Percentiles rank a stretch among this genome's conserved stretches.
phyloP scores from a whole-genome alignment of 2,113 vertebrate species.

The Dipodomys merriami region DNA sequence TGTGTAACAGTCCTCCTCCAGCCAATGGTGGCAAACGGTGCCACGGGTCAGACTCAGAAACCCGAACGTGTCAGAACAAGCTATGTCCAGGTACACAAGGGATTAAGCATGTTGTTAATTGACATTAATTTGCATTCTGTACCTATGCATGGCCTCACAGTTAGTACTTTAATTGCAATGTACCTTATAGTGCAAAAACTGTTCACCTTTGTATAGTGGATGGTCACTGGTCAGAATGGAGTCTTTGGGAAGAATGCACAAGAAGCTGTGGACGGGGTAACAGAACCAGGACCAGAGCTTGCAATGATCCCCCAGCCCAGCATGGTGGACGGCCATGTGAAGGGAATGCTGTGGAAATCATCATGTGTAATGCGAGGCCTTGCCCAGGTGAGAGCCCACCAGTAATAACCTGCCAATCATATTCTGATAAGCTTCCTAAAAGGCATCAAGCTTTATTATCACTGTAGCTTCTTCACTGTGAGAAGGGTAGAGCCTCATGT shows the following conservation, averaged over 20 bases:
- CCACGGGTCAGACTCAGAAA: slow-evolving; percentile 86
- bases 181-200: background rate
- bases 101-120: background rate
- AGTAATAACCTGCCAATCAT: background rate
- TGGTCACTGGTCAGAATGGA: slow-evolving; percentile 96
- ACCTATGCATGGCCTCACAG: background rate
- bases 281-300: slow-evolving; percentile 92
- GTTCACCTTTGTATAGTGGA: slow-evolving; percentile 88
- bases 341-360: slow-evolving; percentile 89
- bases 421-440: background rate
- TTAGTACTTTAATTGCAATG: background rate
- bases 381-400: slow-evolving; percentile 91
- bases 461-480: background rate
- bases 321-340: slow-evolving; percentile 91
- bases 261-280: slow-evolving; percentile 94
- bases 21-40: slow-evolving; percentile 94
- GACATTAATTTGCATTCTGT: background rate
- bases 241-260: slow-evolving; percentile 95
- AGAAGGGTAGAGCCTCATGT: background rate
- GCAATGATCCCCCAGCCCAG: slow-evolving; percentile 90
- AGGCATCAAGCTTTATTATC: background rate
- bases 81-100: slow-evolving; percentile 93
- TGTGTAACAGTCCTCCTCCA: slow-evolving; percentile 92
- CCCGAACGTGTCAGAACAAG: slow-evolving; percentile 89
- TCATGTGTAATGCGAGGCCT: slow-evolving; percentile 91